Base-by-base conservation (phyloP, 1,140 invertebrate species). In the Dendrolimus kikuchii region DNA sequence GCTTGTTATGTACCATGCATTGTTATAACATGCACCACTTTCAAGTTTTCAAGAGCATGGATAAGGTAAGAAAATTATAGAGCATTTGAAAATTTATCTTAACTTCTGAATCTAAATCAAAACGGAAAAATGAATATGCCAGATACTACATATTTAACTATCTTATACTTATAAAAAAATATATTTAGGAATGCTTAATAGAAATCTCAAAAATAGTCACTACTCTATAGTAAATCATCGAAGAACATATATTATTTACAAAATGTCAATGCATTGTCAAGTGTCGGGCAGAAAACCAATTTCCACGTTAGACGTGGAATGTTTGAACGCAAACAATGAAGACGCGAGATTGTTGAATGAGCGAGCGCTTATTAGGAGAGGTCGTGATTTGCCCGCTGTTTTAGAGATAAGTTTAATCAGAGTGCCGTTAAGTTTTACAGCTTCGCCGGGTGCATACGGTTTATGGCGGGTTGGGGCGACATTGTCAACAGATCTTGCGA, bases 401-500 rank as follows among this genome's bases (percentile, higher is more conserved):
- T 59, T 58, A 57, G 57, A 79, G 78, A 83, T 86, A 84, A 86
- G 82, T 84, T 86, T 86, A 83, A 86, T 86, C 79, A 86, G 78
- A 81, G 77, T 65, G 80, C 76, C 74, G 70, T 84, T 82, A 84
- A 81, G 81, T 86, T 86, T 86, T 83, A 86, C 69, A 77, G 64
- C 71, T 59, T 63, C 57, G 67, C 63, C 71, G 71, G 81, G 70
- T 84, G 83, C 83, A 84, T 86, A 86, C 81, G 80, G 69, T 84
- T 84, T 84, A 83, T 81, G 66, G 77, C 71, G 79, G 72, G 60
- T 71, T 59, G 68, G 71, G 74, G 73, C 74, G 81, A 84, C 83
- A 84, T 84, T 86, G 83, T 86, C 81, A 81, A 84, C 81, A 82
- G 79, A 84, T 83, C 81, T 80, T 72, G 78, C 79, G 74, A 77